Evolutionary conservation across 2,888 invertebrate species (phyloP).

Genomic region (Alcis repandata): DNA sequence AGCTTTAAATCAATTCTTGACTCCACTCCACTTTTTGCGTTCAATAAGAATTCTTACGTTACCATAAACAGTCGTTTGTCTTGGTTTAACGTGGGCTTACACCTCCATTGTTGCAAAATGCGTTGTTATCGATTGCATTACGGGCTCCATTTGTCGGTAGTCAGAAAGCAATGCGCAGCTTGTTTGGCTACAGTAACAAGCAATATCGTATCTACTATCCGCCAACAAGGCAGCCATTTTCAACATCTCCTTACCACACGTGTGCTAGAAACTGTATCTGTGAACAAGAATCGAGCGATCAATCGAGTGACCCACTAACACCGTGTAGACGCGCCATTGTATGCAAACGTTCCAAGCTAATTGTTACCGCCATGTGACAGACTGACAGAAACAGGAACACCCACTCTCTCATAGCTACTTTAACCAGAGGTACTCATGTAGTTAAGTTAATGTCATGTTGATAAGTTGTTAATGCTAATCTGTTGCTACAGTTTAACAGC

Average conservation of each 20-base stretch:
- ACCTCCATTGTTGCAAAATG: conserved; percentile 6
- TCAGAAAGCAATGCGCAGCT: conserved; percentile 9
- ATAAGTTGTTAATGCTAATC: conserved; percentile 34
- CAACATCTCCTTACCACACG: conserved; percentile 42
- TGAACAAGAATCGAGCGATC: conserved; percentile 57
- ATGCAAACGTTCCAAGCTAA: conserved; percentile 70
- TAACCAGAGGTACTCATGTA: conserved; percentile 19
- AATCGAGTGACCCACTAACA: conserved; percentile 66
- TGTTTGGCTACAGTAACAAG: conserved; percentile 14
- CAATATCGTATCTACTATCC: conserved; percentile 13
- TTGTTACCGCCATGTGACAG: conserved; percentile 56
- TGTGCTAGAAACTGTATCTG: conserved; percentile 38
- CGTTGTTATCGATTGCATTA: conserved; percentile 12
- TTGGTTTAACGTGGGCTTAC: neutral
- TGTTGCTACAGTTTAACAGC: conserved; percentile 20
- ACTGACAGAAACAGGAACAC: conserved; percentile 52
- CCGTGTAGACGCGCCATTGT: conserved; percentile 67
- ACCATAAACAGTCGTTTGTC: conserved; percentile 2
- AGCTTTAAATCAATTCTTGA: neutral
- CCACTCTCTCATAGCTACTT: conserved; percentile 42
- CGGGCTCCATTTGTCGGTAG: conserved; percentile 1
- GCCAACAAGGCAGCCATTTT: conserved; percentile 32
- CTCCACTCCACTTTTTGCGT: neutral
- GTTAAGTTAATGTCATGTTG: conserved; percentile 13
- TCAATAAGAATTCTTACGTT: neutral